These are phyloP conservation scores for Morpho achilles DNA, from an alignment of 2,888 invertebrate genomes.

Conservation along the genomic window DNA sequence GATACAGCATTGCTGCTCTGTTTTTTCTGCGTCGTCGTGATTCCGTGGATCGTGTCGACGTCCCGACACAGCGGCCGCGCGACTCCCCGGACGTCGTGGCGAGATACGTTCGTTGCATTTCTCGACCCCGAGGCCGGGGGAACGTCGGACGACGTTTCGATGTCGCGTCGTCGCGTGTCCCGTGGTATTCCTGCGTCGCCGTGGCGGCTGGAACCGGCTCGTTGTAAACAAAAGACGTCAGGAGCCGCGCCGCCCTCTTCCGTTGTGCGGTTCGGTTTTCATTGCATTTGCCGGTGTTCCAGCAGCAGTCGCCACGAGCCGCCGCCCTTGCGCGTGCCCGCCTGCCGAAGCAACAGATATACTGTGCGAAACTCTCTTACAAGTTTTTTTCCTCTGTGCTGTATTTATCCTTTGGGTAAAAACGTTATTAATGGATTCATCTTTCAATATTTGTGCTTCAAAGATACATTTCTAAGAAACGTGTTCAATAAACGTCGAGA, in stretches of 20 bases:
- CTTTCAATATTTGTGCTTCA: neutral
- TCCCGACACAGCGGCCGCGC: slow-evolving; percentile 24
- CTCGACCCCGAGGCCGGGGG: no score
- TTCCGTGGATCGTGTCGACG: slow-evolving; percentile 31
- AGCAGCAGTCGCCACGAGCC: no score
- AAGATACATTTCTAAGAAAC: slow-evolving; percentile 20
- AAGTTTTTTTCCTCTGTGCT: neutral
- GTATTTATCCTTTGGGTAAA: no score
- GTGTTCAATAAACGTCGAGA: slow-evolving; percentile 4
- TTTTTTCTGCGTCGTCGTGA: slow-evolving; percentile 36
- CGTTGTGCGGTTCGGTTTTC: slow-evolving; percentile 26
- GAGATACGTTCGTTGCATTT: no score
- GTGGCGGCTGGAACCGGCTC: slow-evolving; percentile 24
- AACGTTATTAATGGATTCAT: no score
- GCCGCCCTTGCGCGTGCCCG: no score
- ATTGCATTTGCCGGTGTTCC: no score
- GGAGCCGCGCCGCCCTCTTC: slow-evolving; percentile 33
- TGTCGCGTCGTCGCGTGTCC: neutral
- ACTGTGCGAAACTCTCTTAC: slow-evolving; percentile 5
- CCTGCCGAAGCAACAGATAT: slow-evolving; percentile 29
- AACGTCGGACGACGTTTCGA: neutral
- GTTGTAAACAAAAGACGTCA: slow-evolving; percentile 35
- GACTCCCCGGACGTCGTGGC: no score
- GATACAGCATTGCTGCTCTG: slow-evolving; percentile 47
- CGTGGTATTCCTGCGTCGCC: slow-evolving; percentile 15